Evolutionary conservation across 64 coral and sea anemone species (phyloP).

Genomic region (Montipora foliosa): DNA sequence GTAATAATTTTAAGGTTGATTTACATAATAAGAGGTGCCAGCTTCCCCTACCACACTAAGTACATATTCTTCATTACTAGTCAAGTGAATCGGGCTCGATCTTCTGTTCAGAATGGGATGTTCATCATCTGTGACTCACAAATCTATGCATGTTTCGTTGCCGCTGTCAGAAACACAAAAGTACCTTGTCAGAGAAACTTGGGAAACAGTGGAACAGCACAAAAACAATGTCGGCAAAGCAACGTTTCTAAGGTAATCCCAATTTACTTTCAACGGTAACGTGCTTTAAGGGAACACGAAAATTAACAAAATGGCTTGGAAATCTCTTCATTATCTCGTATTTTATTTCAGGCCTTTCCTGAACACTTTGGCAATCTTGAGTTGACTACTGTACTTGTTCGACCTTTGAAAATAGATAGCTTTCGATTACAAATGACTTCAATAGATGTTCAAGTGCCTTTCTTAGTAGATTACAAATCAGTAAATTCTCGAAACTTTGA

Average conservation of each 20-base stretch:
- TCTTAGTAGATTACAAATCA: too few species aligned
- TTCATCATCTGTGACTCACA: neutral
- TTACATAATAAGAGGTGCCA: conserved; percentile 7
- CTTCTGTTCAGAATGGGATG: conserved; percentile 8
- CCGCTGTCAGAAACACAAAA: conserved; percentile 78
- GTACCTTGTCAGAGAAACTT: conserved; percentile 82
- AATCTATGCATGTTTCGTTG: neutral
- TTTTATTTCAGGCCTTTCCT: neutral
- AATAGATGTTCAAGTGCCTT: too few species aligned
- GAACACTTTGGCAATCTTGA: too few species aligned
- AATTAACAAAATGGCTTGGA: neutral
- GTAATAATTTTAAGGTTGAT: neutral
- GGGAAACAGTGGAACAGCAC: conserved; percentile 82
- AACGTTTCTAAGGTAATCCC: conserved; percentile 80
- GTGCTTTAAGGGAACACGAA: neutral
- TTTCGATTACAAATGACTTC: neutral
- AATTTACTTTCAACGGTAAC: neutral
- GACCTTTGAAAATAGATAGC: too few species aligned
- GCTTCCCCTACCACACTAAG: neutral
- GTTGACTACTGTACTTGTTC: neutral
- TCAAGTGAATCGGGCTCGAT: neutral
- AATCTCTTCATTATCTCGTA: neutral
- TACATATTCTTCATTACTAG: neutral
- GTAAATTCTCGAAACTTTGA: too few species aligned
- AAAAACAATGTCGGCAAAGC: conserved; percentile 75